These are phyloP conservation scores for Mythimna impura DNA, from an alignment of 2,888 invertebrate genomes.

Conservation along the genomic window DNA sequence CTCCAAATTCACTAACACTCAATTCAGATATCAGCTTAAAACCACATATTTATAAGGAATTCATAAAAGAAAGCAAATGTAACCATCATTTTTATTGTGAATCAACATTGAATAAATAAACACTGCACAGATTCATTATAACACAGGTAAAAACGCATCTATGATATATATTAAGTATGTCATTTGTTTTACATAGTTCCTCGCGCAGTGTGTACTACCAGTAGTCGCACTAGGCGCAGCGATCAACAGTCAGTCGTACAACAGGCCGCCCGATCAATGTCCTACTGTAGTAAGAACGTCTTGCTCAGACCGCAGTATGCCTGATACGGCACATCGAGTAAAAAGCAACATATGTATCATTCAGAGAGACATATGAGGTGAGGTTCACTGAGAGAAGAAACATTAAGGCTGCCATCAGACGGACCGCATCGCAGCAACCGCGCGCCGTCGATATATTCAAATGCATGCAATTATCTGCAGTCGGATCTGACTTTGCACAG, in stretches of 20 bases:
- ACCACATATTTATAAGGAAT: too few relatives aligned
- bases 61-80: neutral
- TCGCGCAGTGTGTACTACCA: neutral
- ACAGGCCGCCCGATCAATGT: neutral
- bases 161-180: neutral
- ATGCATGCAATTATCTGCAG: too few relatives aligned
- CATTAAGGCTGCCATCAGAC: too few relatives aligned
- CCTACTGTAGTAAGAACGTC: neutral
- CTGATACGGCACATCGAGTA: neutral
- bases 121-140: neutral
- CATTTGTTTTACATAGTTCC: neutral
- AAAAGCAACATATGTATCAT: neutral
- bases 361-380: too few relatives aligned
- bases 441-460: too few relatives aligned
- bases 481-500: too few relatives aligned
- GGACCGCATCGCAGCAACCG: too few relatives aligned
- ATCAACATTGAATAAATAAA: slow-evolving; percentile 18
- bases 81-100: slow-evolving; percentile 15
- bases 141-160: neutral
- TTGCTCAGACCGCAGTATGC: neutral
- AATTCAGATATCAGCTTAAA: too few relatives aligned
- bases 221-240: neutral
- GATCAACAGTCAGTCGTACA: neutral
- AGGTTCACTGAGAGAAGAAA: too few relatives aligned
- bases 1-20: too few relatives aligned